Evolutionary conservation across 2,797 vertebrate genomes (phyloP).

Genomic region (Crenuchus spilurus): DNA sequence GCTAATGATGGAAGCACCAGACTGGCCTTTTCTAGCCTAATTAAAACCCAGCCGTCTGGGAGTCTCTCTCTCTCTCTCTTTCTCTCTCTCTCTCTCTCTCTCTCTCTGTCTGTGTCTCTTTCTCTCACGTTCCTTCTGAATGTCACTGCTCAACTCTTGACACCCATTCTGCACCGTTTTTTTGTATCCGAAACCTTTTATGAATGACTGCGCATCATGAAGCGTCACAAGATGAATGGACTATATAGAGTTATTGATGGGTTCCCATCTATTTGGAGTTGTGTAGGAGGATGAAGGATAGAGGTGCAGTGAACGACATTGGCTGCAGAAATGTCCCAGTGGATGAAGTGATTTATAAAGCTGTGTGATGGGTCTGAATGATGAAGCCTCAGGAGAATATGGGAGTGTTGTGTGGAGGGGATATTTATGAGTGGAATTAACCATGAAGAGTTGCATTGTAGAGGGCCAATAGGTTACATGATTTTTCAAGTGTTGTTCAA

Average conservation of each 20-base stretch:
- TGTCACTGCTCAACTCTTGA: not conserved
- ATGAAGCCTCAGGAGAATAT: not conserved
- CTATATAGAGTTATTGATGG: constrained; percentile 23
- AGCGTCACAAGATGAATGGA: not conserved
- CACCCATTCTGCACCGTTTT: not conserved
- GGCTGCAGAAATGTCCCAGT: not conserved
- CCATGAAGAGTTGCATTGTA: not conserved
- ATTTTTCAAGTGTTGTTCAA: not conserved
- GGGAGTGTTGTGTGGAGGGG: not conserved
- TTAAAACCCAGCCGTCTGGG: constrained; percentile 10
- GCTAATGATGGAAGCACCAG: constrained; percentile 14
- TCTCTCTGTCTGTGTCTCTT: not conserved
- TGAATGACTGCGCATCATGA: constrained; percentile 25
- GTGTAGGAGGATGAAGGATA: constrained; percentile 1
- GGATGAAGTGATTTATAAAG: not conserved
- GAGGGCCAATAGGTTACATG: not conserved
- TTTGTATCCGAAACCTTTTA: constrained; percentile 1
- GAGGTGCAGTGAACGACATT: not conserved
- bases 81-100: not conserved
- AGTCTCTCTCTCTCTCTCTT: not conserved
- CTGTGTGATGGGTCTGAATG: constrained; percentile 10
- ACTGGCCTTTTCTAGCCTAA: constrained; percentile 13
- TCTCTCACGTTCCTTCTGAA: not conserved
- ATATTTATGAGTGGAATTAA: constrained; percentile 5
- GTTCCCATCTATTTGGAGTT: not conserved